Percentiles rank a stretch among this genome's conserved stretches.
These are phyloP conservation scores for Leptinotarsa lineolata DNA, from an alignment of 1,140 invertebrate species.

Conservation along the genomic window DNA sequence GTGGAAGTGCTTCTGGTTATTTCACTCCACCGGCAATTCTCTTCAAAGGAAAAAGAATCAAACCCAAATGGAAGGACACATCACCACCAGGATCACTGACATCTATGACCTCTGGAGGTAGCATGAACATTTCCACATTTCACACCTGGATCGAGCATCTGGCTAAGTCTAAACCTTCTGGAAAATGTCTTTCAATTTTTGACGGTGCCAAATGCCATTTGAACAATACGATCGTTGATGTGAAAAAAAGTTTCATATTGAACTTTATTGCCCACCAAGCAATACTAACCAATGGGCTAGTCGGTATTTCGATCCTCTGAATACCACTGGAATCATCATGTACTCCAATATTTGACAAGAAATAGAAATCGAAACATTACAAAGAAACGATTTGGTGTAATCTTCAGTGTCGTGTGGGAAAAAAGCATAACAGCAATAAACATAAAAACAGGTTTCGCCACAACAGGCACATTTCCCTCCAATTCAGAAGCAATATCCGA, in stretches of 20 bases:
- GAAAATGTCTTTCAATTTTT: slow-evolving; percentile 51
- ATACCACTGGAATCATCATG: slow-evolving; percentile 27
- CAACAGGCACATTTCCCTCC: slow-evolving; percentile 33
- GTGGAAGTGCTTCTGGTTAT: slow-evolving; percentile 50
- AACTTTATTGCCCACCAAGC: neutral
- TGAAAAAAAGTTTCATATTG: slow-evolving; percentile 16
- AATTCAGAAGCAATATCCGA: neutral
- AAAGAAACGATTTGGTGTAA: slow-evolving; percentile 26
- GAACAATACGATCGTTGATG: slow-evolving; percentile 42
- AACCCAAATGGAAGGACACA: slow-evolving; percentile 43
- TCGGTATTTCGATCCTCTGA: slow-evolving; percentile 41
- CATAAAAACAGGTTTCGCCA: slow-evolving; percentile 37
- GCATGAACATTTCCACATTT: slow-evolving; percentile 52
- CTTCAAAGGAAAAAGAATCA: slow-evolving; percentile 52
- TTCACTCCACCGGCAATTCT: slow-evolving; percentile 53
- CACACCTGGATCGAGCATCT: slow-evolving; percentile 51
- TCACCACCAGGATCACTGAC: slow-evolving; percentile 46
- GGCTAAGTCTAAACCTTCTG: slow-evolving; percentile 44
- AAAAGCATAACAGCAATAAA: slow-evolving; percentile 23
- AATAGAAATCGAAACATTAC: slow-evolving; percentile 13
- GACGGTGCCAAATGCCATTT: slow-evolving; percentile 54
- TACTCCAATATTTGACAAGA: slow-evolving; percentile 20
- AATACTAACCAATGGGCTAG: slow-evolving; percentile 55
- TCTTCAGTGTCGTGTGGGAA: slow-evolving; percentile 22
- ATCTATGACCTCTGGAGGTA: slow-evolving; percentile 51